Evolutionary conservation across 2,797 vertebrate genomes (phyloP).

Genomic region (Oryzias dopingdopingensis): DNA sequence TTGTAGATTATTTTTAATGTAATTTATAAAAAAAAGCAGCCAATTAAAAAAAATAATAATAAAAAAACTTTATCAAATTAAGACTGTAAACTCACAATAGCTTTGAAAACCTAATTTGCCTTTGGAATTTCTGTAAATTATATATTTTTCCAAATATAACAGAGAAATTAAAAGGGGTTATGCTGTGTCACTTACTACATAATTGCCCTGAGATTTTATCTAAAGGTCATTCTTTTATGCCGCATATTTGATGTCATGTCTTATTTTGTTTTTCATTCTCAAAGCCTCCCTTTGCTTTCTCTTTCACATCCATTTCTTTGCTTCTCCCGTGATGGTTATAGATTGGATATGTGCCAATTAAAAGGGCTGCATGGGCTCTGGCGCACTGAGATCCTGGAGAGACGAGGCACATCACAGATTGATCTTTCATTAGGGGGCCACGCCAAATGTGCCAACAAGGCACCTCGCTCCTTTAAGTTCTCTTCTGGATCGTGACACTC

Average conservation of each 20-base stretch:
- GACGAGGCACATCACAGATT: constrained; percentile 67
- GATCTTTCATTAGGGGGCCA: constrained; percentile 72
- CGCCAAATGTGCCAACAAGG: constrained; percentile 63
- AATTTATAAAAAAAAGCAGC: not conserved
- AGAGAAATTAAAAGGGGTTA: not conserved
- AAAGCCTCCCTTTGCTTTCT: constrained; percentile 25
- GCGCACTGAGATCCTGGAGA: constrained; percentile 41
- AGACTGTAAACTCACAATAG: not conserved
- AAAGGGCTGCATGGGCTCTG: constrained; percentile 49
- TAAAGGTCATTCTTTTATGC: constrained; percentile 14
- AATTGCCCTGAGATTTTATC: constrained; percentile 4
- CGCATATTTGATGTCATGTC: constrained; percentile 6
- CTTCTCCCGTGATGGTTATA: constrained; percentile 60
- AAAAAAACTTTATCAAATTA: constrained; percentile 1
- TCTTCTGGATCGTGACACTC: constrained; percentile 61
- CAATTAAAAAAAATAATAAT: not conserved
- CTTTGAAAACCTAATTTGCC: too few species aligned
- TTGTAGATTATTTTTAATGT: not conserved
- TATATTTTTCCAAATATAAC: too few species aligned
- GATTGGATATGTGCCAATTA: constrained; percentile 76
- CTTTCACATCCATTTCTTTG: constrained; percentile 36
- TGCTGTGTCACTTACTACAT: not conserved
- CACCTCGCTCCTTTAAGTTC: constrained; percentile 63
- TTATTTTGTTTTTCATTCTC: constrained; percentile 17
- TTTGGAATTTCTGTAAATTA: too few species aligned